Evolutionary conservation across 1,140 invertebrate genomes (phyloP), one percentile per base, ranked within the genome.

Genomic region (Brachionus paranguensis): DNA sequence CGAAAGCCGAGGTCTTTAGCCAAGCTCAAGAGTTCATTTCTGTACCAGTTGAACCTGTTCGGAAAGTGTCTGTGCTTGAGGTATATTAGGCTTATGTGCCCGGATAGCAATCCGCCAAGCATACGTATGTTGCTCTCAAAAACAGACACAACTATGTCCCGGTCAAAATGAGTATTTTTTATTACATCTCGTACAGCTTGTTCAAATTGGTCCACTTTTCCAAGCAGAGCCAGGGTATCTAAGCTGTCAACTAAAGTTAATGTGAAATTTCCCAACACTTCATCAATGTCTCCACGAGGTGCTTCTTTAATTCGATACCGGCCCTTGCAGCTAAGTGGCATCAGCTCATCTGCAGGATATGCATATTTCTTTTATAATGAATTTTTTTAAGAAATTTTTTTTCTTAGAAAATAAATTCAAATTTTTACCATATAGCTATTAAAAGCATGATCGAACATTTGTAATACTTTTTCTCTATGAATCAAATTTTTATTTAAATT

Each of bases 381-480:
- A 33, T 84, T 85, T 64, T 33, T 6, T 12, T 65, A 76, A 83
- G 65, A 50, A 24, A 17, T 47, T 81, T 72, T 78, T 76, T 47
- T 50, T 85, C 50, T 50, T 8, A 45, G 55, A 84, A 78, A 68
- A 6, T 11, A n/a, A 43, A 24, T 43, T 79, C 11, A 86, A 84
- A 37, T 55, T 88, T 89, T 91, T 88, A 93, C 92, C 95, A 98
- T 98, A 86, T 99, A 99, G 24, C 95, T 94, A 87, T 93, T 92
- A 88, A 97, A 99, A n/a, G 95, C 96, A 92, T 98, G 96, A 89
- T 96, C 95, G 89, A 98, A 98, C 95, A 98, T 97, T 87, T 95
- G 94, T 64, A 94, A 91, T 12, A 95, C 93, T 90, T 96, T 93
- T 86, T 94, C 93, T 88, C 94, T 95, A 87, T 53, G 91, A 43